Conservation (phyloP, 37 sponge, comb jelly and placozoan species). For the Cliona cf. orientalis region DNA sequence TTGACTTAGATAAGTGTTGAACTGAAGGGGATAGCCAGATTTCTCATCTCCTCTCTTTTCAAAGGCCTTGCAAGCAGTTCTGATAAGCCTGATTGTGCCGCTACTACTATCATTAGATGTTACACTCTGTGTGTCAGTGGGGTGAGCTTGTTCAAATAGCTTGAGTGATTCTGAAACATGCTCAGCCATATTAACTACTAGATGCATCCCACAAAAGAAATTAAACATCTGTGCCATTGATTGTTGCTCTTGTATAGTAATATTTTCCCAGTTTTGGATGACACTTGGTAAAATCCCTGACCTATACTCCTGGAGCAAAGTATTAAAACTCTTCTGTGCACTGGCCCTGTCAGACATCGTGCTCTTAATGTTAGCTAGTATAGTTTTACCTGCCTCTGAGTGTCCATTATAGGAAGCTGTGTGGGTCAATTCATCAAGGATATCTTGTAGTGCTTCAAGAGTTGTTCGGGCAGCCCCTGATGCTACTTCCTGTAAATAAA, state of each 20-base stretch:
- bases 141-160: neutral
- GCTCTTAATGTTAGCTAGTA: neutral
- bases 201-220: neutral
- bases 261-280: neutral
- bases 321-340: neutral
- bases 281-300: neutral
- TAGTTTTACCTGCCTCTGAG: neutral
- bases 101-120: too few species aligned
- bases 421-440: neutral
- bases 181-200: neutral
- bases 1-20: neutral
- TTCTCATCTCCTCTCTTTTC: neutral
- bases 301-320: neutral
- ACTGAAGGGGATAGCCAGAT: neutral
- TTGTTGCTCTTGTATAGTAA: neutral
- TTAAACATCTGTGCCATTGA: neutral
- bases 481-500: neutral
- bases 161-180: neutral
- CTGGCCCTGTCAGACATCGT: neutral
- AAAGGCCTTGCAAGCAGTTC: neutral
- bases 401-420: neutral
- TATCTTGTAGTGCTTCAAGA: neutral
- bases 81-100: neutral
- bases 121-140: neutral
- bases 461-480: neutral